Conservation (phyloP, 2,113 vertebrate species). For the Tamias sibiricus region DNA sequence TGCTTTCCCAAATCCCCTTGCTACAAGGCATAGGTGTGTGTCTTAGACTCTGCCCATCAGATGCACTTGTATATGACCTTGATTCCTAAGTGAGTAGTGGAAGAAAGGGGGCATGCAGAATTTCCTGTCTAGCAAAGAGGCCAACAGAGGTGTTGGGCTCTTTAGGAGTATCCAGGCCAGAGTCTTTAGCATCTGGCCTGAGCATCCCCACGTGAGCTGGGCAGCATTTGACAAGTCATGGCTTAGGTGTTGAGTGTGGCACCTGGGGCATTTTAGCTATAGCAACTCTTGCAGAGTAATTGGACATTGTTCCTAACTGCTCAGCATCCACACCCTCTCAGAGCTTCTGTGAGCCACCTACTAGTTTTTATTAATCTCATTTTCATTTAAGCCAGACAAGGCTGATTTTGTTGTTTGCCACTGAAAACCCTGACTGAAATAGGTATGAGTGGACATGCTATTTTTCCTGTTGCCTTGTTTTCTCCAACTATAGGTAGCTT, state of each 20-base stretch:
- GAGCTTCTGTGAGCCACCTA: not conserved
- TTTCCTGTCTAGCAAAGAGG: not conserved
- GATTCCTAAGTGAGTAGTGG: not conserved
- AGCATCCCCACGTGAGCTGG: not conserved
- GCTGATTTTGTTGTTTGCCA: slow-evolving; percentile 5
- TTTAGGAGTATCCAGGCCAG: not conserved
- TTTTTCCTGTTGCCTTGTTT: not conserved
- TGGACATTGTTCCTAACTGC: not conserved
- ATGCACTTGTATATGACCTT: not conserved
- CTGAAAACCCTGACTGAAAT: not conserved
- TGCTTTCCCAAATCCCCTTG: not conserved
- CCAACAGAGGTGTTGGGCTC: not conserved
- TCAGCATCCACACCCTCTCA: not conserved
- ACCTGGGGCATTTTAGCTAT: not conserved
- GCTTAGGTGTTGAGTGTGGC: not conserved
- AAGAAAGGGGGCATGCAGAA: not conserved
- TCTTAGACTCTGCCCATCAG: not conserved
- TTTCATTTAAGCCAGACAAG: not conserved
- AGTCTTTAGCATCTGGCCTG: not conserved
- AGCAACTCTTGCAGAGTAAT: not conserved
- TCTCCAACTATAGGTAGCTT: not conserved
- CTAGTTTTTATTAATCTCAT: not conserved
- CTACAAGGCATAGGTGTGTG: not conserved
- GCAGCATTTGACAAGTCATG: not conserved
- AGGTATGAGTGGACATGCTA: not conserved